Evolutionary conservation across 2,113 vertebrate species (phyloP).

Genomic region (Porphyrio hochstetteri): DNA sequence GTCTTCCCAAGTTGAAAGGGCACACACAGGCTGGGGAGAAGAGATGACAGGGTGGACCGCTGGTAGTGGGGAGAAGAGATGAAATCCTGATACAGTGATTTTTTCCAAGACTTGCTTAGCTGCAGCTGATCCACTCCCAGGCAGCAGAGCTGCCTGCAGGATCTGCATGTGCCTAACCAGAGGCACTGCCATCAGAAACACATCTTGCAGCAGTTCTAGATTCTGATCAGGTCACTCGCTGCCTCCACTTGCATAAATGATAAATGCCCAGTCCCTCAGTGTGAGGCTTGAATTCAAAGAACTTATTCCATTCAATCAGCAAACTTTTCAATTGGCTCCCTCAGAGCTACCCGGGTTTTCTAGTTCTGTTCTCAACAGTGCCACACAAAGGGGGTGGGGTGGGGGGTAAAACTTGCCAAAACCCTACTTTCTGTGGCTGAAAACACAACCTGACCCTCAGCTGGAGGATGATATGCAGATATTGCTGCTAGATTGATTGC

Average conservation of each 20-base stretch:
- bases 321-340: not conserved
- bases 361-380: not conserved
- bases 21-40: not conserved
- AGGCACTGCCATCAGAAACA: not conserved
- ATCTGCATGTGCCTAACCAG: accelerated
- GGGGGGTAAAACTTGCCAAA: not conserved
- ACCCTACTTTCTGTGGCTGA: not conserved
- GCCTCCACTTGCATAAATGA: not conserved
- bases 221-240: constrained; percentile 11
- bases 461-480: constrained; percentile 21
- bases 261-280: not conserved
- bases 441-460: constrained; percentile 35
- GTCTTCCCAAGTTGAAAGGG: not conserved
- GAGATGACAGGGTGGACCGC: not conserved
- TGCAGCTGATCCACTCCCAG: not conserved
- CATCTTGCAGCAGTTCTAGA: not conserved
- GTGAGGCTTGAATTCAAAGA: not conserved
- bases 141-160: not conserved
- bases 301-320: not conserved
- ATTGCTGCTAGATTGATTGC: constrained; percentile 15
- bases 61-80: accelerated
- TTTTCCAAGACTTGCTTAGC: not conserved
- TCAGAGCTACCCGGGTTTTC: not conserved
- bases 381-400: not conserved
- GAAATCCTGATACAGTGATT: not conserved